Evolutionary conservation across 1,140 invertebrate genomes (phyloP).

Genomic region (Capitella teleta): DNA sequence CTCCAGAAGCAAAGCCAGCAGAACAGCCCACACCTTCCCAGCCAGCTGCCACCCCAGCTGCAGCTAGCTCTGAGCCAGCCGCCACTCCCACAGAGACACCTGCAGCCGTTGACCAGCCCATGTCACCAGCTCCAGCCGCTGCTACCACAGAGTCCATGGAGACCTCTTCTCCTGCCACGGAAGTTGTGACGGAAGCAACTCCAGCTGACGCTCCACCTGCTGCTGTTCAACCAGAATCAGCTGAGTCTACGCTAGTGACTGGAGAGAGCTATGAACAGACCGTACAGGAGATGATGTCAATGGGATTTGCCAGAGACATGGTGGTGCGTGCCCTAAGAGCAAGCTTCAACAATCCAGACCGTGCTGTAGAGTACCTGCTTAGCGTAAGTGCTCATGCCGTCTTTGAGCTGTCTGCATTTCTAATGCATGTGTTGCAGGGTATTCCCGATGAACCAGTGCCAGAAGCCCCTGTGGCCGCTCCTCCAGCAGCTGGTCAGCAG

Average conservation of each 20-base stretch:
- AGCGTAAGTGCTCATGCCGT: conserved; percentile 30
- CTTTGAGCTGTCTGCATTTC: too few relatives aligned
- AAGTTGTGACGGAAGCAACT: too few relatives aligned
- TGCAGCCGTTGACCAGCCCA: neutral
- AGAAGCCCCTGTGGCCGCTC: too few relatives aligned
- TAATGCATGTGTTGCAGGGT: too few relatives aligned
- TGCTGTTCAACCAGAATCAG: conserved; percentile 11
- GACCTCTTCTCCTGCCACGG: conserved; percentile 8
- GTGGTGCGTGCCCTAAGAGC: conserved; percentile 85
- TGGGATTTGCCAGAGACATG: conserved; percentile 75
- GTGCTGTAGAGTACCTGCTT: conserved; percentile 95
- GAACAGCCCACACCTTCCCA: conserved; percentile 21
- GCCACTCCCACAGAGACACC: conserved; percentile 7
- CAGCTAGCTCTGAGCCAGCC: conserved; percentile 11
- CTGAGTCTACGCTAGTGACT: conserved; percentile 59
- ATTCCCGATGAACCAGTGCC: conserved; percentile 21
- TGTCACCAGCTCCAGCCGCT: conserved; percentile 13
- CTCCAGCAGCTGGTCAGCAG: too few relatives aligned
- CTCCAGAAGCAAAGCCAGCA: conserved; percentile 16
- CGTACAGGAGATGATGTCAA: conserved; percentile 87
- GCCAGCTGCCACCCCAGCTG: conserved; percentile 26
- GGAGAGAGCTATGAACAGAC: conserved; percentile 80
- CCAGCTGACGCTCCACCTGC: neutral
- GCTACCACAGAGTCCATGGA: conserved; percentile 15
- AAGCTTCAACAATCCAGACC: conserved; percentile 96